phyloP scores from a whole-genome alignment of 2,797 vertebrate species.

The Gymnothorax javanicus region DNA sequence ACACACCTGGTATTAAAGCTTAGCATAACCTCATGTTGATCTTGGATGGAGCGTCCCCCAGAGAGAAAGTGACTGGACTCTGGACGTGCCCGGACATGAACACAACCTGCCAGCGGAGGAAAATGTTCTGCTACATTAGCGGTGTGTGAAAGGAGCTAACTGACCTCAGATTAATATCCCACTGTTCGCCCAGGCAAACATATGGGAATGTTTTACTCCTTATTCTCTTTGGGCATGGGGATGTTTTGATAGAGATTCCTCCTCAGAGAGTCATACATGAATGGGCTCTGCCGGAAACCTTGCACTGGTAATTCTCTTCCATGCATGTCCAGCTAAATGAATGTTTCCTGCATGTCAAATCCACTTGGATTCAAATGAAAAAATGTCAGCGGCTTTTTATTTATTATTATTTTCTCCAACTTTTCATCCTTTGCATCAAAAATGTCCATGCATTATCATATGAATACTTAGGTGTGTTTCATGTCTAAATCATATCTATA shows the following conservation, averaged over 20 bases:
- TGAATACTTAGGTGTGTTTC: not conserved
- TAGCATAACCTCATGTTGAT: conserved; percentile 66
- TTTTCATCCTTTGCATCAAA: conserved; percentile 4
- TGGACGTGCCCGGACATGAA: conserved; percentile 52
- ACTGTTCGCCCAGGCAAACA: not conserved
- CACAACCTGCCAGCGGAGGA: not conserved
- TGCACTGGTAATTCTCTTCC: conserved; percentile 11
- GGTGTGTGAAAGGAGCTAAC: conserved; percentile 12
- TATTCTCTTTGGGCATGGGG: not conserved
- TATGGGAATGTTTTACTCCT: conserved; percentile 10
- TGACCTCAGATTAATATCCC: not conserved
- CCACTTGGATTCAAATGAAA: not conserved
- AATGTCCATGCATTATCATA: not conserved
- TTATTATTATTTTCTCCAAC: conserved; percentile 1
- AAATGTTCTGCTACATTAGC: conserved; percentile 12
- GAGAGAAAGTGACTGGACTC: conserved; percentile 60
- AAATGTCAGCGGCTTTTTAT: not conserved
- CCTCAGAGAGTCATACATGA: not conserved
- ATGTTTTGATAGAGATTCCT: conserved; percentile 23
- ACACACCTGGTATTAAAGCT: conserved; percentile 69
- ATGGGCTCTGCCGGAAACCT: not conserved
- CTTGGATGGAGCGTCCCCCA: conserved; percentile 60
- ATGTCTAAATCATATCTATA: conserved; percentile 8
- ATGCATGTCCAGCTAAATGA: conserved; percentile 1
- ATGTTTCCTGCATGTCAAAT: conserved; percentile 19